A percentile compares a stretch with the other conserved stretches of the same genome.
Evolutionary conservation across 2,113 vertebrate species (phyloP).

Genomic region (Eulemur macaco): DNA sequence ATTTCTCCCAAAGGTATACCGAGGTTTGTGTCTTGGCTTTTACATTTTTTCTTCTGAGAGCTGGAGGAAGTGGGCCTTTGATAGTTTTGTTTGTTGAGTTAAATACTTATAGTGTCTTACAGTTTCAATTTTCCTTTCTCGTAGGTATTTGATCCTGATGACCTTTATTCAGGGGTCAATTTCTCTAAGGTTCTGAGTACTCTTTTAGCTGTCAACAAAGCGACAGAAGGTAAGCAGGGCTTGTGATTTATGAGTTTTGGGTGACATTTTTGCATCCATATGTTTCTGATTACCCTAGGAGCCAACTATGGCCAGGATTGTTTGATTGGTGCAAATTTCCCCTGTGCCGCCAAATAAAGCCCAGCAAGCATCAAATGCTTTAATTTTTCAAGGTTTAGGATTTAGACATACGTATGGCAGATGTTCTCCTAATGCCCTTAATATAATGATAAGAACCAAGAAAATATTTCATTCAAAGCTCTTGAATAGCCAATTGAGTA

Average conservation of each 20-base stretch:
- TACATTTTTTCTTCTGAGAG: not conserved
- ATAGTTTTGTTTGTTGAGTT: constrained; percentile 7
- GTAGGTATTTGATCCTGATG: constrained; percentile 94
- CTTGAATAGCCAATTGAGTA: not conserved
- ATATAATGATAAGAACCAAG: not conserved
- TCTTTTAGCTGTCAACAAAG: constrained; percentile 93
- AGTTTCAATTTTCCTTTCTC: constrained; percentile 70
- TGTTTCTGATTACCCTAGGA: constrained; percentile 32
- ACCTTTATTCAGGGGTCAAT: constrained; percentile 92
- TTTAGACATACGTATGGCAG: not conserved
- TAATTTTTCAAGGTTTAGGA: not conserved
- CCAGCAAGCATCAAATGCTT: not conserved
- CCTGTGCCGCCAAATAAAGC: not conserved
- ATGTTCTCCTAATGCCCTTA: constrained; percentile 12
- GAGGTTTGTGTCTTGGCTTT: constrained; percentile 50
- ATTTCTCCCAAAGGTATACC: constrained; percentile 58
- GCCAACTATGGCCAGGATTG: not conserved
- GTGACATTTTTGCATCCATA: not conserved
- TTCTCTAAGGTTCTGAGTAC: constrained; percentile 93
- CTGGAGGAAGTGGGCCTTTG: constrained; percentile 51
- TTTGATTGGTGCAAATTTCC: not conserved
- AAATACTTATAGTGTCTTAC: constrained; percentile 38
- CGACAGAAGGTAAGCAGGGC: constrained; percentile 92
- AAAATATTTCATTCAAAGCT: not conserved
- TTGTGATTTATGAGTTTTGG: accelerated